Evolutionary conservation across 2,797 vertebrate genomes (phyloP).

Genomic region (Rhynchotus rufescens): DNA sequence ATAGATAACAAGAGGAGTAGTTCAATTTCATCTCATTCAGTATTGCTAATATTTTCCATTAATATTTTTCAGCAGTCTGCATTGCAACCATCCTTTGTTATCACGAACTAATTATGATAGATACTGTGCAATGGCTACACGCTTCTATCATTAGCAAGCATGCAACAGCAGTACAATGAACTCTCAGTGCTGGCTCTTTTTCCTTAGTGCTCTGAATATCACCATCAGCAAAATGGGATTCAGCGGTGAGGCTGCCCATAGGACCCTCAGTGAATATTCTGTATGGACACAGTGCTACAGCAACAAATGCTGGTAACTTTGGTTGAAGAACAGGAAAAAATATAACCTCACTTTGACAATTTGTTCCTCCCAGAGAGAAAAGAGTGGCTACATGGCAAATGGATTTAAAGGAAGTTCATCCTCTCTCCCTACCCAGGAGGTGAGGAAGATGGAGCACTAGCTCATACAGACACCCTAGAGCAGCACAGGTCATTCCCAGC

Average conservation of each 20-base stretch:
- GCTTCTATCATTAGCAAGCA: constrained; percentile 54
- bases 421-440: not conserved
- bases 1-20: constrained; percentile 9
- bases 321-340: not conserved
- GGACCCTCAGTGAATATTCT: not conserved
- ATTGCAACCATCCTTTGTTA: constrained; percentile 54
- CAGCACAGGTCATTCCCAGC: not conserved
- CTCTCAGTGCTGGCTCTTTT: constrained; percentile 19
- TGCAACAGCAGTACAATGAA: not conserved
- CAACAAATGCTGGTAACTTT: not conserved
- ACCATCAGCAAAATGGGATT: not conserved
- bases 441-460: not conserved
- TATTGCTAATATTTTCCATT: constrained; percentile 47
- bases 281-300: not conserved
- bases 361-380: not conserved
- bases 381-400: not conserved
- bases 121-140: constrained; percentile 18
- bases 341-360: not conserved
- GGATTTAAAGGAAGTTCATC: not conserved
- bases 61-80: constrained; percentile 52
- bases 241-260: not conserved
- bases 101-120: constrained; percentile 68
- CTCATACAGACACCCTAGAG: not conserved
- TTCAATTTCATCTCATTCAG: constrained; percentile 30
- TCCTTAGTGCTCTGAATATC: not conserved